Percentiles rank a stretch among this genome's conserved stretches.
Conservation (phyloP, 2,113 vertebrate species). For the Austrofundulus limnaeus region DNA sequence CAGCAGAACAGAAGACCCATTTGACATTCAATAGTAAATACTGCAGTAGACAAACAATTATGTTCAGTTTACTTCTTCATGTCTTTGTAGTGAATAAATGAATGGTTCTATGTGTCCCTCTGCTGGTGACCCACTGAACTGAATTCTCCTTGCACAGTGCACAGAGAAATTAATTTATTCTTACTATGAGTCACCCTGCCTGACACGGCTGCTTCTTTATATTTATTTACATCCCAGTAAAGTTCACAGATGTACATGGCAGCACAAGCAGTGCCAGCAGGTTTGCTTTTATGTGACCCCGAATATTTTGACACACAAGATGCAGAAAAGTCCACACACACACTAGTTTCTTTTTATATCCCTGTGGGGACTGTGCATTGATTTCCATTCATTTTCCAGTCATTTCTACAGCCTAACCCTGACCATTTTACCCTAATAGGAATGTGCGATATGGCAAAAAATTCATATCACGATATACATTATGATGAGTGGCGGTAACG, state of each 20-base stretch:
- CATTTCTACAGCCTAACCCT: no score
- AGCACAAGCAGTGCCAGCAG: not conserved
- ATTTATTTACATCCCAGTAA: not conserved
- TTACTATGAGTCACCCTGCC: not conserved
- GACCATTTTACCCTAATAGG: no score
- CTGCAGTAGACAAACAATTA: not conserved
- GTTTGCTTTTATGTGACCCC: not conserved
- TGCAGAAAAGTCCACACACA: not conserved
- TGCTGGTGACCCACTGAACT: conserved; percentile 46
- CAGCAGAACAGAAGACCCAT: not conserved
- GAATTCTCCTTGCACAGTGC: not conserved
- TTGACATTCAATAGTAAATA: conserved; percentile 17
- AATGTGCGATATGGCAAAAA: no score
- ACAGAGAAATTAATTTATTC: not conserved
- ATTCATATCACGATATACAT: no score
- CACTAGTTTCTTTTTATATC: no score
- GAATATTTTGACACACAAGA: not conserved
- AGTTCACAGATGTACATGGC: not conserved
- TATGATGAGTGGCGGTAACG: no score
- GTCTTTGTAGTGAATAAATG: not conserved
- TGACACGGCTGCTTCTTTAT: no score
- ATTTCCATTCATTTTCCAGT: no score
- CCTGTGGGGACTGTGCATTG: no score
- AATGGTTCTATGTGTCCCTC: conserved; percentile 19
- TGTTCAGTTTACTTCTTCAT: not conserved